phyloP scores from a whole-genome alignment of 2,888 invertebrate species.

The Plemyria rubiginata region DNA sequence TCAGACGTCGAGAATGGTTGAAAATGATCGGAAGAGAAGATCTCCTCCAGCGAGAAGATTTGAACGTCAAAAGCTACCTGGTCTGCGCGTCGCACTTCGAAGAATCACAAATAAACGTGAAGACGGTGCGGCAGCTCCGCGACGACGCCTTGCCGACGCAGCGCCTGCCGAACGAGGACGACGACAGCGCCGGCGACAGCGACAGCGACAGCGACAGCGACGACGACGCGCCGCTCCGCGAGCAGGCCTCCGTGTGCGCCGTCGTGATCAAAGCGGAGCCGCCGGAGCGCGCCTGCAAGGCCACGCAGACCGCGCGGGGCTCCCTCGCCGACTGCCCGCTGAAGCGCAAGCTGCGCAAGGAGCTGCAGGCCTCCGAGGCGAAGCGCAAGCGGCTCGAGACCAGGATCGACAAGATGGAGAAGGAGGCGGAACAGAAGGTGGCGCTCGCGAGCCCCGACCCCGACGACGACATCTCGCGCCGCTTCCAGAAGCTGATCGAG shows the following conservation, averaged over 20 bases:
- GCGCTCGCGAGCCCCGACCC: slow-evolving; percentile 17
- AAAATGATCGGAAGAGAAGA: slow-evolving; percentile 28
- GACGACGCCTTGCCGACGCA: slow-evolving; percentile 27
- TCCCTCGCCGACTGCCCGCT: slow-evolving; percentile 12
- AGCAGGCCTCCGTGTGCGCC: slow-evolving; percentile 19
- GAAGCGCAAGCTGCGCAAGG: slow-evolving; percentile 24
- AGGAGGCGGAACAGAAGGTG: slow-evolving; percentile 11
- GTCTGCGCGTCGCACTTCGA: slow-evolving; percentile 29
- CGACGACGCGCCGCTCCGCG: not conserved
- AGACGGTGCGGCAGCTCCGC: slow-evolving; percentile 20
- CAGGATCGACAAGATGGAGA: slow-evolving; percentile 26
- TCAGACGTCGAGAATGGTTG: slow-evolving; percentile 30
- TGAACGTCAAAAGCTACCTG: slow-evolving; percentile 26
- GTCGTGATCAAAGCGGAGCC: slow-evolving; percentile 28
- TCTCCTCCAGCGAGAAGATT: slow-evolving; percentile 21
- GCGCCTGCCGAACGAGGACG: not conserved
- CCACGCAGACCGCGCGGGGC: slow-evolving; percentile 27
- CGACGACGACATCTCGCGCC: slow-evolving; percentile 35
- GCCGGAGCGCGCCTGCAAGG: slow-evolving; percentile 15
- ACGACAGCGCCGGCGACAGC: slow-evolving; percentile 13
- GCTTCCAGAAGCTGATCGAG: slow-evolving; percentile 39
- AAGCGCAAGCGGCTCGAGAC: slow-evolving; percentile 24
- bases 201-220: not conserved
- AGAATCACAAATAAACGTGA: slow-evolving; percentile 26
- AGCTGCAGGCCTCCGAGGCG: slow-evolving; percentile 24